phyloP scores from a whole-genome alignment of 2,113 vertebrate species.

The Dissostichus mawsoni region DNA sequence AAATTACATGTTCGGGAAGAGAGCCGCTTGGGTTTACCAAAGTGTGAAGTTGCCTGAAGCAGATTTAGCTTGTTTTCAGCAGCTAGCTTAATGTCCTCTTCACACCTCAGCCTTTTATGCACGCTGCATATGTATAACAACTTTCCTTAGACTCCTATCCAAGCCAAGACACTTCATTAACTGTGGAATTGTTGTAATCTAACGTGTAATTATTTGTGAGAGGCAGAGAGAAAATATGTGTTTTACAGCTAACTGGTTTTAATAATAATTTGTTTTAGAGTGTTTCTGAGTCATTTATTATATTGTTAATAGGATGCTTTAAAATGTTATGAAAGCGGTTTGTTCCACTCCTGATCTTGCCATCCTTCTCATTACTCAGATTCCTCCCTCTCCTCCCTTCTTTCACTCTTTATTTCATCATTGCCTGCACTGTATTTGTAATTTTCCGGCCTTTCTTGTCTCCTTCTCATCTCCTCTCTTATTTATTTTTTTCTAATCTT shows the following conservation, averaged over 20 bases:
- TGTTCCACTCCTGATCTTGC: slow-evolving; percentile 14
- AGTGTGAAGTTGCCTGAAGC: background rate
- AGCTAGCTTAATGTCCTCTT: background rate
- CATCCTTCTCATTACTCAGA: slow-evolving; percentile 31
- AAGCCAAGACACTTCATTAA: slow-evolving; percentile 20
- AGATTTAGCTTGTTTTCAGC: background rate
- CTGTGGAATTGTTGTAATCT: slow-evolving; percentile 29
- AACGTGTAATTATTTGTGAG: slow-evolving; percentile 23
- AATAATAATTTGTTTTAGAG: slow-evolving; percentile 16
- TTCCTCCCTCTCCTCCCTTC: background rate
- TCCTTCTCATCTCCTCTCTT: slow-evolving; percentile 43
- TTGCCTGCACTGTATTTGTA: slow-evolving; percentile 24
- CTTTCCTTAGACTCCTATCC: background rate
- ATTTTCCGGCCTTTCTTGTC: slow-evolving; percentile 40
- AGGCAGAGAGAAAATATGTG: slow-evolving; percentile 26
- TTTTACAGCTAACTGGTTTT: slow-evolving; percentile 36
- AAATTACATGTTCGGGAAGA: background rate
- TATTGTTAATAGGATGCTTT: slow-evolving; percentile 17
- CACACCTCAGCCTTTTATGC: background rate
- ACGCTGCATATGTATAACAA: background rate
- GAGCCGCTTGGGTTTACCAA: background rate
- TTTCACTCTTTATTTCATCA: slow-evolving; percentile 42
- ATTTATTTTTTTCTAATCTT: slow-evolving; percentile 45
- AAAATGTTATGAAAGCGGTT: background rate
- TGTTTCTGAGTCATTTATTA: slow-evolving; percentile 28